Conservation (phyloP, 1,140 invertebrate species). For the Heliconius himera region DNA sequence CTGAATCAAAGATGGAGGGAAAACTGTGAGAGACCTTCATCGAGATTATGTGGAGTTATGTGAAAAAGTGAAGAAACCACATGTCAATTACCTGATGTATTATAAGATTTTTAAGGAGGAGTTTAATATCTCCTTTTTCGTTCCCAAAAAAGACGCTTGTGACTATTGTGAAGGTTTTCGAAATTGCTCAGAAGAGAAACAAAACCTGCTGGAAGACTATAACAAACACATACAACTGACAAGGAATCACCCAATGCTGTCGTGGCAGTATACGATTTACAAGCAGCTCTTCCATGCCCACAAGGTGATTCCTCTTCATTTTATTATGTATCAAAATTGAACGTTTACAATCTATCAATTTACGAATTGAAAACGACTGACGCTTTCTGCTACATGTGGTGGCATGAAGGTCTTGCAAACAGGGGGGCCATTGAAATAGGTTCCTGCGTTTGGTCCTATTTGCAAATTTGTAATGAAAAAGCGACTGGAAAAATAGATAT, state of each 20-base stretch:
- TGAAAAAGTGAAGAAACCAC: conserved; percentile 2
- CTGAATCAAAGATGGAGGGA: conserved; percentile 38
- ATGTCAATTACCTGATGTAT: conserved; percentile 18
- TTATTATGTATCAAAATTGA: conserved; percentile 47
- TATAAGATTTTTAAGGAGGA: conserved; percentile 36
- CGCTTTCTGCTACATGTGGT: conserved; percentile 40
- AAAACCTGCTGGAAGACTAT: background rate
- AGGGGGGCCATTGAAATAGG: conserved; percentile 43
- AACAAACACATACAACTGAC: conserved; percentile 17
- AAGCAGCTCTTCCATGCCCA: conserved; percentile 47
- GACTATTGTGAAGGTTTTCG: conserved; percentile 29
- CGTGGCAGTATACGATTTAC: conserved; percentile 43
- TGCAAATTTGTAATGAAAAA: no score
- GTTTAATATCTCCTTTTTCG: conserved; percentile 27
- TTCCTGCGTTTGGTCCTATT: conserved; percentile 28
- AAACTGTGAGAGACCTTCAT: conserved; percentile 33
- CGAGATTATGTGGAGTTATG: conserved; percentile 34
- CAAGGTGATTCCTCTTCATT: conserved; percentile 46
- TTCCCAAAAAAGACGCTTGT: conserved; percentile 17
- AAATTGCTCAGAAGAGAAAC: conserved; percentile 39
- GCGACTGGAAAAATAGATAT: background rate
- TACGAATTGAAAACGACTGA: conserved; percentile 38
- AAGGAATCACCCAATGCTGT: conserved; percentile 35
- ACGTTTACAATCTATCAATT: conserved; percentile 42
- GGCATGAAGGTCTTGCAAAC: conserved; percentile 39